Base-by-base conservation (phyloP, 2,113 vertebrate species). In the Montifringilla adamsi region DNA sequence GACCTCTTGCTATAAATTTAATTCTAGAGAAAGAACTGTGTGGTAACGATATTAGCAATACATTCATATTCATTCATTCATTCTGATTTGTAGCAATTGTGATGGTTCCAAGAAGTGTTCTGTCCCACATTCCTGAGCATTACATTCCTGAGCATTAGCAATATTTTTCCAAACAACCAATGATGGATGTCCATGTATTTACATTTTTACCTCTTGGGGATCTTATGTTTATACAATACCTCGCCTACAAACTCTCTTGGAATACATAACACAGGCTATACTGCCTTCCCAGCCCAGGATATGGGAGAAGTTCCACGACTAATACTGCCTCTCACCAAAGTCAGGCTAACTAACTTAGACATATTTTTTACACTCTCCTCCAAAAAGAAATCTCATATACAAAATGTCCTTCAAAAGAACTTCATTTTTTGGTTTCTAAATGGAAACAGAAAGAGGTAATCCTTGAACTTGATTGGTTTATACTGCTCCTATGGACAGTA, bases 131-230 rank as follows among this genome's bases (percentile, higher is more conserved):
- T 86, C 43, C 84, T 63, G 46, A 88, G 49, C 28, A 55, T 62
- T 68, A 67, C 68, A 80, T 84, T 88, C 60, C 83, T 52, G 60
- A 88, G 59, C 47, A 52, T 74, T 75, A 81, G 47, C 70, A 79
- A 15, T 88, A 93, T 90, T 88, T 96, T 95, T 75, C 50, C 78
- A 90, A 95, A 31, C 50, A 96, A 93, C n/a, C 56, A 83, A 35
- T 20, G 28, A 75, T 62, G 2, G 1, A 52, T 64, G 27, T 52
- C 44, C 84, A 13, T 56, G 60, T 86, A 22, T 75, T 41, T 60
- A 90, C 56, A 90, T 31, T 94, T 92, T 87, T 75, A 85, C 64
- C 66, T 89, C 76, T 84, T 77, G 23, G 35, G 46, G 30, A 92
- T 66, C 46, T 88, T 81, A 46, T 39, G 59, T 86, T 85, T 77